Base-by-base conservation (phyloP, 2,888 invertebrate genomes). In the Campoplex nolae region DNA sequence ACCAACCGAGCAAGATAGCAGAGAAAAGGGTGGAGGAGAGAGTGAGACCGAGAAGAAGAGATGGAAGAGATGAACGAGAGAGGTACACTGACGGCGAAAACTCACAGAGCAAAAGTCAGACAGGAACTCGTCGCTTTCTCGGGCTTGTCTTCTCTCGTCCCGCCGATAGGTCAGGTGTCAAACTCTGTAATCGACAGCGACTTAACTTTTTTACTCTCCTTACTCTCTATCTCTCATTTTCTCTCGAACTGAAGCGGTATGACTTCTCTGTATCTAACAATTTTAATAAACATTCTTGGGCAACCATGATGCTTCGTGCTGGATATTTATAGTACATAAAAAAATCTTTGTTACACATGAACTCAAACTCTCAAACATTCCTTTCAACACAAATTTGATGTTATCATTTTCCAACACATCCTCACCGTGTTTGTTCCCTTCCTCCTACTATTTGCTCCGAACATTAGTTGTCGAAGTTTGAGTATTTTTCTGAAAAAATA, bases 151-250 rank as follows among this genome's bases (percentile, higher is more conserved):
- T 35, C 28, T 65, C 71, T 75, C 62, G 51, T 62, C 38, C 70
- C 71, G 48, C 67, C 71, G 58, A 75, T 86, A 76, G 71, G 86
- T 84, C 80, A 77, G 80, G 73, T 82, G 84, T 87, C 87, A 86
- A 76, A 73, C 78, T 77, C 85, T 78, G 86, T 83, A 87, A 88
- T 88, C 86, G 88, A 88, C 87, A 84, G 87, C 81, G 73, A 83
- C 84, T 86, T 85, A 84, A 88, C 79, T 88, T 84, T 80, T 81
- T 81, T 65, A 73, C 45, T 65, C 62, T 38, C 28, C 32, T 68
- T 68, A 56, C 45, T 45, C 45, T 45, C 45, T 42, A 7, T 68
- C 70, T 70, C 65, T 67, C 32, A 32, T 79, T 67, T 70, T 42
- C 45, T 45, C 54, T 35, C 38, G 13, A 77, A 67, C 54, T 38